Conservation (phyloP, 2,113 vertebrate species). For the Carassius auratus region DNA sequence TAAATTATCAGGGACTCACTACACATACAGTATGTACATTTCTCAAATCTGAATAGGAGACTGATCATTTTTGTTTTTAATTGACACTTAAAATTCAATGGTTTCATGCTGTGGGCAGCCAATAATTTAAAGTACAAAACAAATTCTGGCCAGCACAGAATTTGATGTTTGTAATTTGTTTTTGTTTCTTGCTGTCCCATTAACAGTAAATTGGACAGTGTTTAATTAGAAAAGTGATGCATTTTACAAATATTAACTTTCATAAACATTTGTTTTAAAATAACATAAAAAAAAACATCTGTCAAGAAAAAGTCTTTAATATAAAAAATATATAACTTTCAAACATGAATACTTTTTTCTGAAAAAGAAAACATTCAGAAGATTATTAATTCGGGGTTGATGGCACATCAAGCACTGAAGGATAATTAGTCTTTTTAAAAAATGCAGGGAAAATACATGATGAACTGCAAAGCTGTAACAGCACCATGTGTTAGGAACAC, state of each 20-base stretch:
- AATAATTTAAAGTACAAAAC: background rate
- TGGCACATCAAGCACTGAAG: conserved; percentile 23
- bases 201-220: background rate
- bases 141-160: background rate
- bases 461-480: conserved; percentile 37
- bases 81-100: background rate
- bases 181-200: background rate
- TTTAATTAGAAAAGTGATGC: background rate
- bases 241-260: background rate
- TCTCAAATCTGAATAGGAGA: background rate
- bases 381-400: conserved; percentile 37
- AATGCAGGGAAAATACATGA: conserved; percentile 23
- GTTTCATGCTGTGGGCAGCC: background rate
- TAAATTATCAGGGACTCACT: background rate
- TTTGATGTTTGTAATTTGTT: background rate
- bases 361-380: background rate
- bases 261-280: background rate
- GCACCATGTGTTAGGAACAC: conserved; percentile 36
- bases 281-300: background rate
- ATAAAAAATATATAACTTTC: conserved; percentile 7
- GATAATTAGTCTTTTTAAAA: conserved; percentile 4
- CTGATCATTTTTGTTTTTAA: background rate
- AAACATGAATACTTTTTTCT: background rate
- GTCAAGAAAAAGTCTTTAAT: background rate
- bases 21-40: background rate